A percentile compares a stretch with the other conserved stretches of the same genome.
These are phyloP conservation scores for Brachionus koreanus DNA, from an alignment of 1,140 invertebrate species.

Conservation along the genomic window DNA sequence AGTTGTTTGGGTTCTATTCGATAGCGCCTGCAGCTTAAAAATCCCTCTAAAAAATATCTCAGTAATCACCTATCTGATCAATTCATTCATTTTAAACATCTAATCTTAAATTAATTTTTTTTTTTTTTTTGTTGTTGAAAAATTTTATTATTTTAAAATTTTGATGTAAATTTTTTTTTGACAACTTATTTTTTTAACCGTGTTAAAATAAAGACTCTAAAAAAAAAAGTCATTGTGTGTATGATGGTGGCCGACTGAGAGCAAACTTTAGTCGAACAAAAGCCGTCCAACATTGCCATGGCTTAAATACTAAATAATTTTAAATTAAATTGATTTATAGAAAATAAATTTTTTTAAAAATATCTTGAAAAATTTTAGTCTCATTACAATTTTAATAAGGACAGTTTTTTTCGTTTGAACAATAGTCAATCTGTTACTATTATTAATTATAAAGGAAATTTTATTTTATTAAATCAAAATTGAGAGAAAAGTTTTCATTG, in stretches of 20 bases:
- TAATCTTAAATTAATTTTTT: neutral
- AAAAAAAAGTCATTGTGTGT: neutral
- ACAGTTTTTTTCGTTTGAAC: slow-evolving; percentile 32
- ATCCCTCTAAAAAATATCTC: neutral
- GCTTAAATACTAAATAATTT: neutral
- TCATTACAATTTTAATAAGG: neutral
- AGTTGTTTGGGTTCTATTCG: neutral
- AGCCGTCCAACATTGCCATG: neutral
- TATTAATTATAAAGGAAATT: neutral
- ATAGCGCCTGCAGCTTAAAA: neutral
- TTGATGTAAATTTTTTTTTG: neutral
- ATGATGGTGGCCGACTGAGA: neutral
- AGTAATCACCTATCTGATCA: neutral
- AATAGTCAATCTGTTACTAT: neutral
- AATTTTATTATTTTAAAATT: neutral
- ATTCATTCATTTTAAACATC: neutral
- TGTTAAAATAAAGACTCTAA: slow-evolving; percentile 9
- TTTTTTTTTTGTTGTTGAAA: neutral
- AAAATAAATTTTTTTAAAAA: slow-evolving; percentile 4
- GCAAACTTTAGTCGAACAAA: neutral
- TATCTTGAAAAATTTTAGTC: neutral
- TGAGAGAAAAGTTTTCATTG: neutral
- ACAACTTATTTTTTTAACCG: slow-evolving; percentile 8
- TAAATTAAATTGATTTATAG: neutral
- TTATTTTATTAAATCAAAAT: neutral